Percentiles rank a stretch among this genome's conserved stretches.
Evolutionary conservation across 2,113 vertebrate species (phyloP).

Genomic region (Festucalex cinctus): DNA sequence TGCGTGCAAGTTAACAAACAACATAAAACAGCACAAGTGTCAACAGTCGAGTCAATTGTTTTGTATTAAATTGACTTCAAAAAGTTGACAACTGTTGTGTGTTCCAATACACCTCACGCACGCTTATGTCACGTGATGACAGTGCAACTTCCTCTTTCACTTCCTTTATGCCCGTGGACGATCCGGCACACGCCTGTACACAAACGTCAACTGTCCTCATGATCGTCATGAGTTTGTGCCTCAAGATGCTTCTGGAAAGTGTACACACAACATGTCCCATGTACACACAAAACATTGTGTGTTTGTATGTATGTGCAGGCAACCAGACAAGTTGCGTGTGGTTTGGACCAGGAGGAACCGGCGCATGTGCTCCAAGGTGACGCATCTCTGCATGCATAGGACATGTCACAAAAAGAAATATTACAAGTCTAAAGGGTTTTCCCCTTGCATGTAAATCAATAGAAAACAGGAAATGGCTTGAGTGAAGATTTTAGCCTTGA

Average conservation of each 20-base stretch:
- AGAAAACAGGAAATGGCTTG: no score
- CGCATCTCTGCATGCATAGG: slow-evolving; percentile 7
- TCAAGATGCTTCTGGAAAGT: not conserved
- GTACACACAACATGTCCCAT: not conserved
- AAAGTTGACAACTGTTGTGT: not conserved
- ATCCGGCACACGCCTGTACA: slow-evolving; percentile 10
- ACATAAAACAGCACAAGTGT: not conserved
- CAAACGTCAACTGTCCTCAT: not conserved
- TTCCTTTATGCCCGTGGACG: slow-evolving; percentile 37
- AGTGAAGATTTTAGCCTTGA: no score
- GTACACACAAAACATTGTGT: slow-evolving; percentile 19
- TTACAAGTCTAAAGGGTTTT: no score
- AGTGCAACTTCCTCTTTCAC: slow-evolving; percentile 48
- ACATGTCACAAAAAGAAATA: no score
- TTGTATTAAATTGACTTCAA: no score
- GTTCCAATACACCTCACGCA: no score
- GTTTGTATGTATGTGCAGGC: slow-evolving; percentile 68
- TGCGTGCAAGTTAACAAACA: no score
- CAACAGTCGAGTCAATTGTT: not conserved
- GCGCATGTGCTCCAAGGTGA: slow-evolving; percentile 86
- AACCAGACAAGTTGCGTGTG: slow-evolving; percentile 87
- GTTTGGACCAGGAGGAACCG: slow-evolving; percentile 90
- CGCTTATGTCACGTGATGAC: slow-evolving; percentile 39
- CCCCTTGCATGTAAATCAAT: no score
- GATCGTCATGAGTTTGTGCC: not conserved